Conservation (phyloP, 2,797 vertebrate species). For the Simalia tracyae region DNA sequence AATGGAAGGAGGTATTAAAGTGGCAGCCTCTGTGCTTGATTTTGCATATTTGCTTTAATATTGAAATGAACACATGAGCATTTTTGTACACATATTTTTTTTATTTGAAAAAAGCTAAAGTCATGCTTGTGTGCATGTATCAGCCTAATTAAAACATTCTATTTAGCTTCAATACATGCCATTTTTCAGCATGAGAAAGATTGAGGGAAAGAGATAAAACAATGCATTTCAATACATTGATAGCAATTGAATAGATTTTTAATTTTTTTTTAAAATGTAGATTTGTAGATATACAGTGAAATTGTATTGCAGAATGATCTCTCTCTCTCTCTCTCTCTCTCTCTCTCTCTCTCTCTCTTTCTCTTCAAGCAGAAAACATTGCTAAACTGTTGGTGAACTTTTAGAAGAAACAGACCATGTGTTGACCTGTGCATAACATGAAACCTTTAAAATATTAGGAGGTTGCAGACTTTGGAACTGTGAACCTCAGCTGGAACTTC, state of each 20-base stretch:
- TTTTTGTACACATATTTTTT: background rate
- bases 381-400: constrained; percentile 53
- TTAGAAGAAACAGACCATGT: constrained; percentile 47
- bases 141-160: background rate
- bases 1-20: background rate
- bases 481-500: constrained; percentile 69
- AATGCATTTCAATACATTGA: background rate
- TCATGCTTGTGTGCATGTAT: background rate
- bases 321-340: too few relatives aligned
- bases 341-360: background rate
- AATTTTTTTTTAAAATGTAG: background rate
- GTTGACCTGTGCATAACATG: constrained; percentile 61
- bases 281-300: background rate
- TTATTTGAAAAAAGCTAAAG: background rate
- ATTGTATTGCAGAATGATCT: background rate
- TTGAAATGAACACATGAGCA: background rate
- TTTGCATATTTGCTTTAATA: background rate
- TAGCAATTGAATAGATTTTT: background rate
- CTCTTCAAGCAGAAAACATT: background rate
- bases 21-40: background rate
- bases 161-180: background rate
- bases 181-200: background rate
- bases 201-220: too few relatives aligned
- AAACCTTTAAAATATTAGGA: constrained; percentile 66
- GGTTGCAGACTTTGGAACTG: constrained; percentile 56